Evolutionary conservation across 2,888 invertebrate genomes (phyloP).

Genomic region (Leptopilina myrica): DNA sequence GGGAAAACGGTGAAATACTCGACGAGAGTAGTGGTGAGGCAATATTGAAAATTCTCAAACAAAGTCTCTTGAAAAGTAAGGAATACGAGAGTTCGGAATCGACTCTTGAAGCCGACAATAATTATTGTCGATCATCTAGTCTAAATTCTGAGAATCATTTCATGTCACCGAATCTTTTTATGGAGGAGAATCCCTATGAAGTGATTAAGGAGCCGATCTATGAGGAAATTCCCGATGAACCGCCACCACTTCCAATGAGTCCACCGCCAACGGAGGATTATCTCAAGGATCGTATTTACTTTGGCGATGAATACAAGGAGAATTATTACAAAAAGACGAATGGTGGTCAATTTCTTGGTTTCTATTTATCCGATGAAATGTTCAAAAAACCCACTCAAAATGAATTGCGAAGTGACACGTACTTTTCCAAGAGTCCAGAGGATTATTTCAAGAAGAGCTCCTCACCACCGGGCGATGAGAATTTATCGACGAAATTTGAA

Average conservation of each 20-base stretch:
- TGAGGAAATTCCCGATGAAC: slow-evolving; percentile 76
- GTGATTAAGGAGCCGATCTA: slow-evolving; percentile 77
- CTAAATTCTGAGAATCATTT: slow-evolving; percentile 70
- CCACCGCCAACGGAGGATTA: slow-evolving; percentile 85
- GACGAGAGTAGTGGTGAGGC: slow-evolving; percentile 73
- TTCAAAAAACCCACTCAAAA: slow-evolving; percentile 62
- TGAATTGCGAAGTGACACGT: slow-evolving; percentile 51
- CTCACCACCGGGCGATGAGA: slow-evolving; percentile 78
- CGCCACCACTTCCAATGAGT: slow-evolving; percentile 86
- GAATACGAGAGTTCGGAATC: slow-evolving; percentile 69
- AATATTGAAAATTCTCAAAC: slow-evolving; percentile 72
- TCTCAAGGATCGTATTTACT: slow-evolving; percentile 84
- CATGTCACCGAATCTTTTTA: slow-evolving; percentile 67
- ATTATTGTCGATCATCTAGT: slow-evolving; percentile 67
- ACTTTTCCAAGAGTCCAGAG: slow-evolving; percentile 67
- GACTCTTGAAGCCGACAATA: slow-evolving; percentile 62
- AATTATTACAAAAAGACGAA: slow-evolving; percentile 65
- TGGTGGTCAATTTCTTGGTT: slow-evolving; percentile 64
- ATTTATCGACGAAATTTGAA: slow-evolving; percentile 86
- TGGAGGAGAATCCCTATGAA: slow-evolving; percentile 76
- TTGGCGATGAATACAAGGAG: slow-evolving; percentile 69
- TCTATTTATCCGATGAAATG: slow-evolving; percentile 64
- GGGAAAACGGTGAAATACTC: slow-evolving; percentile 71
- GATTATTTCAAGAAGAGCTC: slow-evolving; percentile 77
- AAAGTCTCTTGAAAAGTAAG: slow-evolving; percentile 70